Base-by-base conservation (phyloP, 2,113 vertebrate species). In the Stigmatopora nigra region DNA sequence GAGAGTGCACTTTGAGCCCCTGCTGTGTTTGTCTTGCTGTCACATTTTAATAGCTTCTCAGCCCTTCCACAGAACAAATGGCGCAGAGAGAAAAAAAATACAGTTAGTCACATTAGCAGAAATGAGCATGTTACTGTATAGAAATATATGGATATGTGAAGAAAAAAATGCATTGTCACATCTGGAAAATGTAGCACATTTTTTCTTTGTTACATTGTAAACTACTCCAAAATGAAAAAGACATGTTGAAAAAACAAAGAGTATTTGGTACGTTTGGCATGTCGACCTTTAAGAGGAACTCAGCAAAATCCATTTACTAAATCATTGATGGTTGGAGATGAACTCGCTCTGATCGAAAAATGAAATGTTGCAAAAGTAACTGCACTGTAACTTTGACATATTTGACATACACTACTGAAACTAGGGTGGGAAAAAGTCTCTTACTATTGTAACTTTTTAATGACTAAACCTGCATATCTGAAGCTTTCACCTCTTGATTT, bases 41-140 rank as follows among this genome's bases (percentile, higher is more conserved):
- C 53, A 48, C 72, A 60, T 70, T 74, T 70, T 77, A 60, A 82
- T 70, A 63, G 77, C 73, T 82, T 78, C 57, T 80, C 68, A 78
- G 76, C 61, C 75, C 68, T 68, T 57, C 64, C 31, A 61, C 22
- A 77, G 63, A 63, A 72, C 73, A 78, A 73, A 79, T 66, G 64
- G 72, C 44, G 52, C 48, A 38, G 60, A 35, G 56, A 71, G 41
- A 71, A 65, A 41, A 51, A 80, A 41, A 51, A 80, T 75, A 11
- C 52, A 60, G 70, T 46, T 19, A 69, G 65, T 67, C 53, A 57
- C 17, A 47, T 57, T 35, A 17, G 71, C 44, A 45, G 57, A 45
- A 67, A 19, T 31, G 1, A 44, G n/a, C 31, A 19, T 38, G n/a
- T 44, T 64, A 38, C 36, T 63, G 53, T 25, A 35, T 22, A 25